Base-by-base conservation (phyloP, 2,888 invertebrate genomes). In the Lochmaea capreae region DNA sequence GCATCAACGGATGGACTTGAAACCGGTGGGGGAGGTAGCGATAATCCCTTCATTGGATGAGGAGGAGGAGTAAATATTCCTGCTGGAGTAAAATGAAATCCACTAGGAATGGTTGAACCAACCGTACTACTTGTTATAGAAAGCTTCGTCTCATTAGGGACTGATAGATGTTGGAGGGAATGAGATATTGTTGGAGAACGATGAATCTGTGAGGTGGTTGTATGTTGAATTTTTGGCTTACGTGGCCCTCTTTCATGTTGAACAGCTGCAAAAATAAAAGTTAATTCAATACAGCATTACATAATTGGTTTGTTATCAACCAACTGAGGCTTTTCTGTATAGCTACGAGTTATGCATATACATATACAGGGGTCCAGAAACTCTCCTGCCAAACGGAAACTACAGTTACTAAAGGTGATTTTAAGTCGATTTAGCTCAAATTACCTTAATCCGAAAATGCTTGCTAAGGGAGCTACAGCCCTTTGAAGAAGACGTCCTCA, bases 201-300 rank as follows among this genome's bases (percentile, higher is more conserved):
- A 71, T 85, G 86, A 69, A 86, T 43, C 26, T 76, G 78, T 33
- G 76, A 62, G 14, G 75, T 66, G 6, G 83, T 75, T 14, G 82
- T 80, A 22, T 81, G 82, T 72, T 93, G 94, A 76, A 93, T 88
- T 88, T 98, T 97, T 8, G 97, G 96, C 88, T 97, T 97, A 74
- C 98, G 91, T 0, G 98, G 98, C 9, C 98, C 98, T 62, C 98
- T 92, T 88, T 98, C 98, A 88, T 98, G 98, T 88, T 98, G 98
- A 76, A 98, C 98, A 86, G 98, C 98, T 98, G 90, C 9, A 54
- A 54, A 16, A 67, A 22, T 11, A 11, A 2, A n/a, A 11, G 12
- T 58, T 58, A 59, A 12, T 22, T 33, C 6, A 6, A n/a, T n/a
- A n/a, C n/a, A n/a, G n/a, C n/a, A n/a, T n/a, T n/a, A n/a, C n/a